Evolutionary conservation across 2,888 invertebrate species (phyloP).

Genomic region (Drosophila kokeensis): DNA sequence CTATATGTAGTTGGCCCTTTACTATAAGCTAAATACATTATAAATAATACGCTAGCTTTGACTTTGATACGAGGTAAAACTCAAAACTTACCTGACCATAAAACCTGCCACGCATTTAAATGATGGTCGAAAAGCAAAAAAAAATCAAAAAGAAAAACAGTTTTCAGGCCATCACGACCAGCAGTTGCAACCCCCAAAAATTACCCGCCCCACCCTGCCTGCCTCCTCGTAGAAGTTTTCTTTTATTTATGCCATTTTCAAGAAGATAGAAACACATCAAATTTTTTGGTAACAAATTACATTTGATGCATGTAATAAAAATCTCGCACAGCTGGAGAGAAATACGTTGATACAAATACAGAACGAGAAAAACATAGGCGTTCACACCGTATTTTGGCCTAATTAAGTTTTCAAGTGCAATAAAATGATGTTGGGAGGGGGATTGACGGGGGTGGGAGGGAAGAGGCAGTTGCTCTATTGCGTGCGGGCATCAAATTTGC

Average conservation of each 20-base stretch:
- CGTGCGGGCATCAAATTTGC: conserved; percentile 74
- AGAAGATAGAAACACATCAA: conserved; percentile 82
- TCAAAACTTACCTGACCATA: conserved; percentile 68
- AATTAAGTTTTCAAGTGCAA: conserved; percentile 84
- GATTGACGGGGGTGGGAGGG: conserved; percentile 28
- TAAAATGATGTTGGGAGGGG: conserved; percentile 77
- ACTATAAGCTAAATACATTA: conserved; percentile 20
- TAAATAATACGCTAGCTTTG: conserved; percentile 25
- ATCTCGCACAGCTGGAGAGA: conserved; percentile 70
- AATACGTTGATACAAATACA: conserved; percentile 44
- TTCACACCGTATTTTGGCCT: conserved; percentile 78
- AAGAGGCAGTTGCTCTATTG: conserved; percentile 56
- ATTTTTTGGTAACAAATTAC: conserved; percentile 83
- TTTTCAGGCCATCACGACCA: conserved; percentile 61
- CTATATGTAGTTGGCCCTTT: conserved; percentile 19
- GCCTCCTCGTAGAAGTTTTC: conserved; percentile 44
- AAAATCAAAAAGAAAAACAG: conserved; percentile 23
- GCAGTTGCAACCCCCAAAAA: conserved; percentile 34
- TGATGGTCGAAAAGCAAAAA: conserved; percentile 44
- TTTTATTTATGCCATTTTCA: conserved; percentile 71
- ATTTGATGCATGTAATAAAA: conserved; percentile 78
- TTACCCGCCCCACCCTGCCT: conserved; percentile 5
- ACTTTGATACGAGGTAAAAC: conserved; percentile 25
- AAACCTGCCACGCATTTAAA: conserved; percentile 74
- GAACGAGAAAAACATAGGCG: conserved; percentile 56